These are phyloP conservation scores for Metopolophium dirhodum DNA, from an alignment of 1,140 invertebrate species.

Conservation along the genomic window DNA sequence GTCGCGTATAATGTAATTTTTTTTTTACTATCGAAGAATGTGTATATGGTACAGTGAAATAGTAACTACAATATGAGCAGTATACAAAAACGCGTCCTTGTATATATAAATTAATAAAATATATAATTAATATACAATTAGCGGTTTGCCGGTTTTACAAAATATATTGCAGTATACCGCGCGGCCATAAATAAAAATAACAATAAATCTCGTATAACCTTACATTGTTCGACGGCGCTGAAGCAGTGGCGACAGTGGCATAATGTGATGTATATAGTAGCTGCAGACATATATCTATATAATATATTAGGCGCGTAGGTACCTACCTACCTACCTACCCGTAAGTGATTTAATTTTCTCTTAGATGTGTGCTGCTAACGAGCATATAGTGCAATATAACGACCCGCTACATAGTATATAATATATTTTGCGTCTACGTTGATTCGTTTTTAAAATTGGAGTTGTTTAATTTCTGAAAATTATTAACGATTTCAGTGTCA, in stretches of 20 bases:
- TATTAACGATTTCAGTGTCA: not conserved
- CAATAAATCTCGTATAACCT: not conserved
- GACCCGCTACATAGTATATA: not conserved
- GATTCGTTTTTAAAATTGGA: not conserved
- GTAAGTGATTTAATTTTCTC: not conserved
- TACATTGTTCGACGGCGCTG: not conserved
- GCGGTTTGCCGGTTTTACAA: not conserved
- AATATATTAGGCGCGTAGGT: not conserved
- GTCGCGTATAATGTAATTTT: not conserved
- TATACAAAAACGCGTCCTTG: not conserved
- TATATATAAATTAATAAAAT: slow-evolving; percentile 1
- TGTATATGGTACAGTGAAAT: not conserved
- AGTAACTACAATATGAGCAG: not conserved
- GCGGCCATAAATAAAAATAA: not conserved
- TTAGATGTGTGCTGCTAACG: not conserved
- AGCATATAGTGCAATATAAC: not conserved
- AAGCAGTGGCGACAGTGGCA: not conserved
- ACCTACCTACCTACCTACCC: not conserved
- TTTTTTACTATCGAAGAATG: not conserved
- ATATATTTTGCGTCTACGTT: not conserved
- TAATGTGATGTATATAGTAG: not conserved
- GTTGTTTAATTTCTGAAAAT: not conserved
- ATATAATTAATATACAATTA: slow-evolving; percentile 14
- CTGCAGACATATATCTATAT: not conserved
- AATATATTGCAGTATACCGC: not conserved